Base-by-base conservation (phyloP, 2,113 vertebrate genomes). In the Mobula hypostoma region DNA sequence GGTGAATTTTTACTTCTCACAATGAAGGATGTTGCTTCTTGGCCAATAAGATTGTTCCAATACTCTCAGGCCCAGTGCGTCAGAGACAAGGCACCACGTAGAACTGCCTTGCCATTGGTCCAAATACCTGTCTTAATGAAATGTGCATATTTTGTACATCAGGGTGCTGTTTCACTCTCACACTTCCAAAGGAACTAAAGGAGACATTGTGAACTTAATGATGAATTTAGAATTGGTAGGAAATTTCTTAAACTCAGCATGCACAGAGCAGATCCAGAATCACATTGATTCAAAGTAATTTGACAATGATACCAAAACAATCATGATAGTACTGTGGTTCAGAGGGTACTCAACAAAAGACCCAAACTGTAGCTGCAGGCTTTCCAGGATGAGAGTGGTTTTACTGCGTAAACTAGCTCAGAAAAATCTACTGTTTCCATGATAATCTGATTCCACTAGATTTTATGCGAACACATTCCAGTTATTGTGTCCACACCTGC, bases 401-500 rank as follows among this genome's bases (percentile, higher is more conserved):
- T 74, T 56, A 74, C 66, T 76, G 17, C 56, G 70, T 8, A 93
- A 40, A 0, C 8, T 66, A 15, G 61, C 61, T 8, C 14, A 68
- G 85, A 2, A 93, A 74, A 93, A 12, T 19, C 9, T 40, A 56
- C 56, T 63, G 91, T 5, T 74, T 74, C 66, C 48, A 19, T 15
- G 27, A 8, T 48, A 74, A 1, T 12, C 5, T 93, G 68, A 36
- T 74, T 56, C 40, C 36, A 14, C 40, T 14, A 74, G 70, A 93
- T 66, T 93, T 92, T 93, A 76, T 76, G 5, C 76, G 40, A 74
- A 8, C 36, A 74, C 72, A 36, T 93, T 93, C 91, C 17, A 74
- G 68, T 15, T 93, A 74, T 74, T 93, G 70, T 15, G 8, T 93
- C 74, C 91, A 72, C 91, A 93, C 68, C 68, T 93, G 91, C 48